Base-by-base conservation (phyloP, 2,113 vertebrate species). In the Bothrops jararaca region DNA sequence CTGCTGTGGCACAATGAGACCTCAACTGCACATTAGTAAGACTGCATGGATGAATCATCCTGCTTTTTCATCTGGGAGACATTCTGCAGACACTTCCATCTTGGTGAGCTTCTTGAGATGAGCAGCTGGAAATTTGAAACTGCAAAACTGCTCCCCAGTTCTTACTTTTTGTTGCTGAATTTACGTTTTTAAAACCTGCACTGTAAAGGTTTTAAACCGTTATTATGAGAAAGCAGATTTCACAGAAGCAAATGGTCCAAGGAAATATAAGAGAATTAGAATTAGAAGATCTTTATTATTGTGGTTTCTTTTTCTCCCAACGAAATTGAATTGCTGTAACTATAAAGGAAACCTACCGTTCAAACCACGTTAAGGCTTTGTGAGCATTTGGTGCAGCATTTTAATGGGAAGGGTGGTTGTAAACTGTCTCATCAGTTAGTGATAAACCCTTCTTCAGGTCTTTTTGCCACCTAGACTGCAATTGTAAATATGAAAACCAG, bases 201-300 rank as follows among this genome's bases (percentile, higher is more conserved):
- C 5, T 80, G n/a, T 74, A 15, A 74, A 74, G 64, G 64, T 34
- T 94, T 95, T 98, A 98, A 97, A 99, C 98, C 98, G 98, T 98
- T 97, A 94, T 97, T 97, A 96, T 96, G 96, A 95, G 95, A 34
- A 97, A 96, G 97, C 96, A 97, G 98, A 97, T 98, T 96, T 95
- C 89, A 94, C 94, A 93, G 97, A 94, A 96, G 98, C 95, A 97
- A 97, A 97, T 93, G 94, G 94, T 96, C 94, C 92, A 95, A 94
- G 50, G 9, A 56, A 93, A 94, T 93, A 97, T 92, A 93, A 64
- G 26, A 64, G 24, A 48, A 48, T 48, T 45, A 45, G 45, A 45
- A 45, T 45, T 48, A 48, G 45, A 48, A 48, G 6, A 48, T 48
- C 45, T 48, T 48, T 48, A 48, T 48, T 48, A 48, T 48, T 5